These are phyloP conservation scores for Nebria brevicollis DNA, from an alignment of 2,888 invertebrate genomes.

Conservation along the genomic window DNA sequence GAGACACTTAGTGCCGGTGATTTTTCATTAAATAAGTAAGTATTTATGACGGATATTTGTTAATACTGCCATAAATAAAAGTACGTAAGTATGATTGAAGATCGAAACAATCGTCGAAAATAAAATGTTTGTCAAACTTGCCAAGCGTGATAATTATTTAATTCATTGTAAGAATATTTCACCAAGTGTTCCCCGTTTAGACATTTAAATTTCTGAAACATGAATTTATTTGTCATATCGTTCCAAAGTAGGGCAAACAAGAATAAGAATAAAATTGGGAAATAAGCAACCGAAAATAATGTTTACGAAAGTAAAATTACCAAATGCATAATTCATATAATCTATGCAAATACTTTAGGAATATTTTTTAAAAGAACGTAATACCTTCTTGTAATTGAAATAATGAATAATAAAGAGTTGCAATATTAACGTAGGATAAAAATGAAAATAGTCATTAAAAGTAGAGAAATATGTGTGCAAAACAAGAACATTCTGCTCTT, in stretches of 20 bases:
- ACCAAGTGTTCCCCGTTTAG: background rate
- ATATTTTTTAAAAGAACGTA: background rate
- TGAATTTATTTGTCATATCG: background rate
- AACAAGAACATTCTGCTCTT: background rate
- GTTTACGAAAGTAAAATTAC: background rate
- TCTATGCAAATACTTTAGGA: background rate
- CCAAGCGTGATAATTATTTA: too few relatives aligned
- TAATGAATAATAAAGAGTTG: background rate
- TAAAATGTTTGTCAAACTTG: too few relatives aligned
- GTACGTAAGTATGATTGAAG: too few relatives aligned
- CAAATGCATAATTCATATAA: background rate
- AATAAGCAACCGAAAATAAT: background rate
- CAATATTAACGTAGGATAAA: background rate
- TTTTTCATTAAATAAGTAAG: too few relatives aligned
- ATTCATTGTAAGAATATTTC: too few relatives aligned
- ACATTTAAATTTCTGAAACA: background rate
- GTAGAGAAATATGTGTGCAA: constrained; percentile 18
- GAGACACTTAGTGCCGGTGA: too few relatives aligned
- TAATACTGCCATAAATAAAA: too few relatives aligned
- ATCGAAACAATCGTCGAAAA: too few relatives aligned
- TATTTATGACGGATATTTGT: too few relatives aligned
- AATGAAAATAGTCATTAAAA: constrained; percentile 18
- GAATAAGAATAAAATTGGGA: background rate
- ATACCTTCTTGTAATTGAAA: background rate
- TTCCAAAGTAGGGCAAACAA: background rate